Evolutionary conservation across 2,113 vertebrate species (phyloP).

Genomic region (Sula dactylatra): DNA sequence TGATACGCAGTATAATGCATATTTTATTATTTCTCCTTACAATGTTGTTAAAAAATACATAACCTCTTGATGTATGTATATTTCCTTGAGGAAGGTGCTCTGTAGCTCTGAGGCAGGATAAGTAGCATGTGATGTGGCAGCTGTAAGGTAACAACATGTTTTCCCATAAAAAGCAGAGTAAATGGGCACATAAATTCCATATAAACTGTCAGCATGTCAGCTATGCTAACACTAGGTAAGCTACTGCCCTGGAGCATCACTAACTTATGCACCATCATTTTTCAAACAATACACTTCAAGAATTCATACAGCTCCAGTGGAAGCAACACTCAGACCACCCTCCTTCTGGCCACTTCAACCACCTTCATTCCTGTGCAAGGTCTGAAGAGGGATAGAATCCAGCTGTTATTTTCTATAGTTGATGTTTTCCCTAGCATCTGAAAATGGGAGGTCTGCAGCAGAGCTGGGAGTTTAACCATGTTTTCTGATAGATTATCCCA

Average conservation of each 20-base stretch:
- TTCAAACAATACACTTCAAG: conserved; percentile 67
- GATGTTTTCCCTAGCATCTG: neutral
- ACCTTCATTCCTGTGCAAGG: accelerated
- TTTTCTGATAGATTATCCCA: neutral
- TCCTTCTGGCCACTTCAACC: neutral
- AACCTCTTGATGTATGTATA: conserved; percentile 75
- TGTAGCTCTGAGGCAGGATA: conserved; percentile 75
- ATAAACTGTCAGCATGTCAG: conserved; percentile 79
- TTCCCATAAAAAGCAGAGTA: conserved; percentile 79
- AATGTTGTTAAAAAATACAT: conserved; percentile 78
- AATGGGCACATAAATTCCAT: conserved; percentile 81
- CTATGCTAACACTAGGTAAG: conserved; percentile 78
- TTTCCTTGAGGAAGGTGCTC: conserved; percentile 78
- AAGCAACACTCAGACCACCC: neutral
- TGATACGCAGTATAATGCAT: conserved; percentile 65
- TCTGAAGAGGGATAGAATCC: neutral
- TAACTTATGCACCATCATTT: conserved; percentile 73
- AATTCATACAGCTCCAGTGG: conserved; percentile 8
- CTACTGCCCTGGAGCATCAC: conserved; percentile 69
- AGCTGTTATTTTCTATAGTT: neutral
- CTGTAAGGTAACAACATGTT: conserved; percentile 82
- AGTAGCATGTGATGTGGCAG: conserved; percentile 75
- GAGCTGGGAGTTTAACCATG: neutral
- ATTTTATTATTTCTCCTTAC: conserved; percentile 77
- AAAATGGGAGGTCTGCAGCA: neutral